These are phyloP conservation scores for Gnathochromis pfefferi DNA, from an alignment of 2,113 vertebrate genomes.

Conservation along the genomic window DNA sequence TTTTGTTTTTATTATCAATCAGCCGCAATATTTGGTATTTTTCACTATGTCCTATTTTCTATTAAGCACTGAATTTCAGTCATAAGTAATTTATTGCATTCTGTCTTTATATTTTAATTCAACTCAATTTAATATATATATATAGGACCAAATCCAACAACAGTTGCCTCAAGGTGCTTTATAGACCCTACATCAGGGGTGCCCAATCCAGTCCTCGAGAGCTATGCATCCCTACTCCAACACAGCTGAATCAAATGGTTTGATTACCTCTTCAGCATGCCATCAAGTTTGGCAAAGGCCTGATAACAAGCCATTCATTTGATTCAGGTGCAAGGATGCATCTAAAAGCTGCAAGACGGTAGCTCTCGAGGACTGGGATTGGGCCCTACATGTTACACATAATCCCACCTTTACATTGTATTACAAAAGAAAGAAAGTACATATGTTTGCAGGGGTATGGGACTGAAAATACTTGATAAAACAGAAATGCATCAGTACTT, in stretches of 20 bases:
- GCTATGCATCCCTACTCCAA: background rate
- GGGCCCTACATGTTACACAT: background rate
- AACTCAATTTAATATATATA: background rate
- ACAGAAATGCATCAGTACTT: background rate
- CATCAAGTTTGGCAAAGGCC: background rate
- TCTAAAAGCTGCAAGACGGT: background rate
- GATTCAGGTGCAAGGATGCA: background rate
- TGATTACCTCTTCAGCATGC: background rate
- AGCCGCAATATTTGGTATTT: rapidly evolving
- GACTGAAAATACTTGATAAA: background rate
- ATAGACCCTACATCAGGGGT: background rate
- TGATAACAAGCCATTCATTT: background rate
- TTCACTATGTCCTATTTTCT: background rate
- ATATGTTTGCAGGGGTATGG: background rate
- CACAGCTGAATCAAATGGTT: background rate
- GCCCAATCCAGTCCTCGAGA: background rate
- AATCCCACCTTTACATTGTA: background rate
- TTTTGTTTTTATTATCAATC: background rate
- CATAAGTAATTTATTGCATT: background rate
- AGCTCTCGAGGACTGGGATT: background rate
- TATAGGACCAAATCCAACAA: background rate
- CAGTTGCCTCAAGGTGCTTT: background rate
- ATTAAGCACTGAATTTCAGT: background rate
- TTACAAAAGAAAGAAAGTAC: background rate
- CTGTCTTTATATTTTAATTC: background rate